Percentiles rank a stretch among this genome's conserved stretches.
phyloP scores from a whole-genome alignment of 53 echinoderm and acorn worm genomes.

The Holothuria scabra region DNA sequence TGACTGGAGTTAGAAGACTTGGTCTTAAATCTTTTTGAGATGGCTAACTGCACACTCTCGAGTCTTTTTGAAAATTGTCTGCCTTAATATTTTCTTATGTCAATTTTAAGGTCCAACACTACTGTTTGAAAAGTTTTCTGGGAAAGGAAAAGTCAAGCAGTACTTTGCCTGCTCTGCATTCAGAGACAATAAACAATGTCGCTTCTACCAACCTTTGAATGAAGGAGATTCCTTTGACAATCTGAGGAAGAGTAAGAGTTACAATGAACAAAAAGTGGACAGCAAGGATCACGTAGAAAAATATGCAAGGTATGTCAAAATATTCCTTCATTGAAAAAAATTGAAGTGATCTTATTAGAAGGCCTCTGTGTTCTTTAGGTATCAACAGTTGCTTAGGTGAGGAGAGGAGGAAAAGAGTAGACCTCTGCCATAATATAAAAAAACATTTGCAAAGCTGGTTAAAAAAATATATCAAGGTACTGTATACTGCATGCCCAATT shows the following conservation, averaged over 20 bases:
- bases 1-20: no score
- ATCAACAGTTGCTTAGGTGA: no score
- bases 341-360: neutral
- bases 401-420: no score
- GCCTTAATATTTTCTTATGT: no score
- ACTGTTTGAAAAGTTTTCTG: conserved; percentile 76
- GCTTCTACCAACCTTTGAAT: conserved; percentile 67
- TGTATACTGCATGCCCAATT: no score
- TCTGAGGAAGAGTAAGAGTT: neutral
- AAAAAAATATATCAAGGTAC: no score
- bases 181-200: conserved; percentile 84
- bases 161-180: conserved; percentile 96
- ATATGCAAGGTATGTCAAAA: conserved; percentile 9
- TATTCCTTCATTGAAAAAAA: no score
- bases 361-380: neutral
- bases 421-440: no score
- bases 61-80: no score
- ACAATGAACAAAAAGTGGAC: neutral
- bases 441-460: no score
- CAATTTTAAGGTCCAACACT: conserved; percentile 77
- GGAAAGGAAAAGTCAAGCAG: conserved; percentile 28
- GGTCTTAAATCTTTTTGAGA: no score
- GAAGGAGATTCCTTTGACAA: neutral
- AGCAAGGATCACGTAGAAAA: neutral
- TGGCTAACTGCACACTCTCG: no score